A percentile compares a stretch with the other conserved stretches of the same genome.
Conservation (phyloP, 2,113 vertebrate genomes). For the chimpanzee (Pan troglodytes) region DNA sequence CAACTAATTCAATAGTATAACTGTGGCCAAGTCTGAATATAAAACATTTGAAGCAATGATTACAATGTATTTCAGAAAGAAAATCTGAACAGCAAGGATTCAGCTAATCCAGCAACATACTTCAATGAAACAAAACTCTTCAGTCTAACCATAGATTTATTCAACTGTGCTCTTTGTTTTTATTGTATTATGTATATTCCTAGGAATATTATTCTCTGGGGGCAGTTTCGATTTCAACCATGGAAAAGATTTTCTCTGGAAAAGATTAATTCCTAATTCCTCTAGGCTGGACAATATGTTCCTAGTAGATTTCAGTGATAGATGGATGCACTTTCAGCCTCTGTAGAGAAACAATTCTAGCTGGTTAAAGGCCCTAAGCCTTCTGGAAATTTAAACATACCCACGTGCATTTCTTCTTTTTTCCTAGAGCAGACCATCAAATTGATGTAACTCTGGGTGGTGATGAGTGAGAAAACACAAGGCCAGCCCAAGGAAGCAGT, state of each 20-base stretch:
- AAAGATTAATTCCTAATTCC: slow-evolving; percentile 31
- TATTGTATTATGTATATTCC: background rate
- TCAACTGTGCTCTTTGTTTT: background rate
- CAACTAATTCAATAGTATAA: background rate
- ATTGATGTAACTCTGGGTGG: background rate
- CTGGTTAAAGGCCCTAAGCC: background rate
- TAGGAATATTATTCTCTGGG: background rate
- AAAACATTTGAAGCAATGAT: background rate
- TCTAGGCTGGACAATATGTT: background rate
- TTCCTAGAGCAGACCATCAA: background rate
- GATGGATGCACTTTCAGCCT: background rate
- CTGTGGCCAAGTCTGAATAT: background rate
- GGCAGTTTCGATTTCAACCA: slow-evolving; percentile 27
- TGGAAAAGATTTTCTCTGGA: slow-evolving; percentile 26
- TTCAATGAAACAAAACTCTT: background rate
- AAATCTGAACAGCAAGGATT: background rate
- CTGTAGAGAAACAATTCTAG: slow-evolving; percentile 11
- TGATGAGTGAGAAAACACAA: slow-evolving; percentile 18
- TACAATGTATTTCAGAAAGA: background rate
- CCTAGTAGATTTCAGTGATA: background rate
- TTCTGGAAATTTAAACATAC: slow-evolving; percentile 38
- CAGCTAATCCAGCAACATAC: background rate
- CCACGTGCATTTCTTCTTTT: background rate
- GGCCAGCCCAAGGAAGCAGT: background rate
- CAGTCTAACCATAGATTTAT: background rate